Conservation (phyloP, 2,113 vertebrate species). For the Pipra filicauda region DNA sequence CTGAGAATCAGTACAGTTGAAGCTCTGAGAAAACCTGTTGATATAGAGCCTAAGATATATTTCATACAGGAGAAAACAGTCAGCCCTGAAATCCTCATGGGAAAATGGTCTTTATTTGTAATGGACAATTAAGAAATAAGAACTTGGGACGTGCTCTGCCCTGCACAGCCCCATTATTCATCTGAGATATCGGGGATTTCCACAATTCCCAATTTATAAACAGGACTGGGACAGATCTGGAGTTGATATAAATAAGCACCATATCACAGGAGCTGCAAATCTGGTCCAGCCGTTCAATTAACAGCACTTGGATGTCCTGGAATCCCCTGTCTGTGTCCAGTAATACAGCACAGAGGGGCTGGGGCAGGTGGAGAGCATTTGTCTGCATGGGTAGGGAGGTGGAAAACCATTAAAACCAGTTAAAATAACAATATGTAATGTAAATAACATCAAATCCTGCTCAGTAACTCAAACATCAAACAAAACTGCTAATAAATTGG, state of each 20-base stretch:
- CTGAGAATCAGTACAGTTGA: neutral
- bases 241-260: neutral
- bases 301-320: conserved; percentile 16
- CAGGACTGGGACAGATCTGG: neutral
- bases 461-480: neutral
- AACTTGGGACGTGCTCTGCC: neutral
- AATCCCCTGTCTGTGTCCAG: neutral
- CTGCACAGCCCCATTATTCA: neutral
- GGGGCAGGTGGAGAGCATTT: neutral
- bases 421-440: neutral
- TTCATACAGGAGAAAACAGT: neutral
- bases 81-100: neutral
- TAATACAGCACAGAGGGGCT: neutral
- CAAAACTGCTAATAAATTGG: neutral
- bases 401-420: neutral
- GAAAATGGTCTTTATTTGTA: neutral
- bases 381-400: neutral
- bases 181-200: neutral
- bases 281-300: conserved; percentile 11
- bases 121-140: neutral
- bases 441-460: neutral
- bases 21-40: neutral
- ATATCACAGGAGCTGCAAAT: conserved; percentile 27
- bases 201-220: neutral
- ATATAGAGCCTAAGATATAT: neutral